phyloP scores from a whole-genome alignment of 2,888 invertebrate genomes.

The Andrena minutula region DNA sequence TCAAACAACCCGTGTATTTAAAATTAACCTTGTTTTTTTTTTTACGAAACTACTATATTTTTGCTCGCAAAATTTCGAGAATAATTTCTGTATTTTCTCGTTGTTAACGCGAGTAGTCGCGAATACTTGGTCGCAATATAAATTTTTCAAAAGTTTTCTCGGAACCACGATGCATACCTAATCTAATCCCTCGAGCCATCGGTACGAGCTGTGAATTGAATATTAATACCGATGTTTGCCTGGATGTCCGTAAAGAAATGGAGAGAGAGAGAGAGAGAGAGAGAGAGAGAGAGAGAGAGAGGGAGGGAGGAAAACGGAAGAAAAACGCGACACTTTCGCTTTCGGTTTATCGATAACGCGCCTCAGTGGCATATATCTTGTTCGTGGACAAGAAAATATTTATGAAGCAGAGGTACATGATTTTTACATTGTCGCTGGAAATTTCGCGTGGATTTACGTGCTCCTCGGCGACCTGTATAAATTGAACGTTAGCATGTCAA shows the following conservation, averaged over 20 bases:
- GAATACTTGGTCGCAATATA: neutral
- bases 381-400: neutral
- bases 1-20: too few relatives aligned
- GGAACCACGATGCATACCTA: neutral
- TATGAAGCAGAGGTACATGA: neutral
- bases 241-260: neutral
- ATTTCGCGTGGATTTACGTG: neutral
- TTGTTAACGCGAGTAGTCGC: neutral
- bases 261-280: too few relatives aligned
- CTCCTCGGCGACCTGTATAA: neutral
- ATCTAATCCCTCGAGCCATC: conserved; percentile 25
- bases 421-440: neutral
- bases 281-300: too few relatives aligned
- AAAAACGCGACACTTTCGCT: neutral
- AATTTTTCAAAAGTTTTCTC: neutral
- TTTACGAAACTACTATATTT: too few relatives aligned
- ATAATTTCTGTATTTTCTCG: too few relatives aligned
- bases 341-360: conserved; percentile 1
- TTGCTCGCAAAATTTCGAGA: too few relatives aligned
- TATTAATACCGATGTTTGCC: conserved; percentile 22
- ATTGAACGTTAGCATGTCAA: conserved; percentile 1
- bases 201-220: conserved; percentile 21
- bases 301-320: neutral
- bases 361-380: neutral
- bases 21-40: too few relatives aligned